These are phyloP conservation scores for Melanotaenia duboulayi DNA, from an alignment of 2,113 vertebrate genomes.

Conservation along the genomic window DNA sequence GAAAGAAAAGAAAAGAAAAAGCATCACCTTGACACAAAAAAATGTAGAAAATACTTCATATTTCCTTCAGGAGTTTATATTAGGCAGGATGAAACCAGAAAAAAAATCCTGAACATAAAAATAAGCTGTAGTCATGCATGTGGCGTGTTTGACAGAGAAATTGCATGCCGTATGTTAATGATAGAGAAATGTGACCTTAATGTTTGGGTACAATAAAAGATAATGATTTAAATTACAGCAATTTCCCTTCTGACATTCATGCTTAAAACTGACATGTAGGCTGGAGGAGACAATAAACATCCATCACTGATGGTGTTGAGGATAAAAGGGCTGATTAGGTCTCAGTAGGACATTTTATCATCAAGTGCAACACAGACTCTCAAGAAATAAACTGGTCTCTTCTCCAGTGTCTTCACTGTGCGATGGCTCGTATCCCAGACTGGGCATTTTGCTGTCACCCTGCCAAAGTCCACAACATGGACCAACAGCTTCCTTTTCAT, in stretches of 20 bases:
- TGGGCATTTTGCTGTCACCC: slow-evolving; percentile 37
- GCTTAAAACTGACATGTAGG: slow-evolving; percentile 27
- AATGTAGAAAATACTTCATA: too few relatives aligned
- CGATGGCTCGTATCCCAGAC: slow-evolving; percentile 8
- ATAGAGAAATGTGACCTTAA: slow-evolving; percentile 41
- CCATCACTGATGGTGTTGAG: slow-evolving; percentile 42
- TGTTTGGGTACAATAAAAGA: slow-evolving; percentile 23
- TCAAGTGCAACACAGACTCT: slow-evolving; percentile 44
- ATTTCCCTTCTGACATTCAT: slow-evolving; percentile 55
- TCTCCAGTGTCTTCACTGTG: slow-evolving; percentile 3
- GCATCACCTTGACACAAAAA: too few relatives aligned
- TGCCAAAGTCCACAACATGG: slow-evolving; percentile 50
- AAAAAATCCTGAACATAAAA: not conserved
- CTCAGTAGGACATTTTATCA: slow-evolving; percentile 32
- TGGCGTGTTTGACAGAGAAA: slow-evolving; percentile 32
- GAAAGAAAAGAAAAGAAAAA: too few relatives aligned
- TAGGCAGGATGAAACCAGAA: not conserved
- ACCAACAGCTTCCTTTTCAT: slow-evolving; percentile 51
- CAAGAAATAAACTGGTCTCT: slow-evolving; percentile 45
- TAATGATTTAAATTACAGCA: slow-evolving; percentile 60
- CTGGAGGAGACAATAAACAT: slow-evolving; percentile 37
- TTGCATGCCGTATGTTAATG: slow-evolving; percentile 13
- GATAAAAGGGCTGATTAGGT: slow-evolving; percentile 57
- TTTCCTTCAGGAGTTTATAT: not conserved
- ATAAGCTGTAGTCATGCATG: not conserved